Evolutionary conservation across 2,797 vertebrate genomes (phyloP).

Genomic region (Parambassis ranga): DNA sequence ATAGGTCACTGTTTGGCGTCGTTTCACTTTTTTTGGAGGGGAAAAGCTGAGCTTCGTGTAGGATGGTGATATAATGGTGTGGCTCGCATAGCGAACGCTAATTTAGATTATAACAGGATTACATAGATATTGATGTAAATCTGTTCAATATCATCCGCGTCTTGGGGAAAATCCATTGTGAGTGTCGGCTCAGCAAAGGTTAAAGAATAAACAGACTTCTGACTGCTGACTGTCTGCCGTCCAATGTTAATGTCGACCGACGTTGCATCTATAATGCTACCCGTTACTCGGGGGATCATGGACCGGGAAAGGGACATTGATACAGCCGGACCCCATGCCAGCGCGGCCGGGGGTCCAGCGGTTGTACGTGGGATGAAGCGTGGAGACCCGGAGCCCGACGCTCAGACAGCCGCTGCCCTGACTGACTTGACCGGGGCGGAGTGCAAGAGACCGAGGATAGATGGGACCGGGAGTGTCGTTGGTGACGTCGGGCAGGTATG

Average conservation of each 20-base stretch:
- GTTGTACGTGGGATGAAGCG: conserved; percentile 78
- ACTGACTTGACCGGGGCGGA: conserved; percentile 73
- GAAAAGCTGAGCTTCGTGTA: conserved; percentile 14
- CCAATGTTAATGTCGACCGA: conserved; percentile 85
- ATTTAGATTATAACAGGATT: conserved; percentile 57
- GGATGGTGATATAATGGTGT: conserved; percentile 30
- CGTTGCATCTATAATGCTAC: conserved; percentile 79
- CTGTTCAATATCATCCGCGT: conserved; percentile 21
- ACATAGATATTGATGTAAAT: conserved; percentile 46
- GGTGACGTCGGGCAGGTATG: conserved; percentile 80
- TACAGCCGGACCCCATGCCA: conserved; percentile 61
- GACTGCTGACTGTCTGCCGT: conserved; percentile 64
- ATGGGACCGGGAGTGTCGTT: conserved; percentile 69
- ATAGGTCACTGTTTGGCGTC: conserved; percentile 50
- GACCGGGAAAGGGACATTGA: conserved; percentile 79
- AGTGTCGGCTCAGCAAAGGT: conserved; percentile 11
- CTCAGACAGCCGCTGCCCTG: conserved; percentile 68
- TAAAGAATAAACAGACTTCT: conserved; percentile 24
- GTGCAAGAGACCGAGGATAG: conserved; percentile 80
- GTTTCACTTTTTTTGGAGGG: conserved; percentile 1
- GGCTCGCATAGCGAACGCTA: conserved; percentile 41
- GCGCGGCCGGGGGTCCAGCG: conserved; percentile 65
- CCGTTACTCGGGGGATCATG: conserved; percentile 81
- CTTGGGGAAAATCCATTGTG: conserved; percentile 29
- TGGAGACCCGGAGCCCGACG: conserved; percentile 81